Evolutionary conservation across 1,140 invertebrate genomes (phyloP).

Genomic region (Zaprionus gabonicus): DNA sequence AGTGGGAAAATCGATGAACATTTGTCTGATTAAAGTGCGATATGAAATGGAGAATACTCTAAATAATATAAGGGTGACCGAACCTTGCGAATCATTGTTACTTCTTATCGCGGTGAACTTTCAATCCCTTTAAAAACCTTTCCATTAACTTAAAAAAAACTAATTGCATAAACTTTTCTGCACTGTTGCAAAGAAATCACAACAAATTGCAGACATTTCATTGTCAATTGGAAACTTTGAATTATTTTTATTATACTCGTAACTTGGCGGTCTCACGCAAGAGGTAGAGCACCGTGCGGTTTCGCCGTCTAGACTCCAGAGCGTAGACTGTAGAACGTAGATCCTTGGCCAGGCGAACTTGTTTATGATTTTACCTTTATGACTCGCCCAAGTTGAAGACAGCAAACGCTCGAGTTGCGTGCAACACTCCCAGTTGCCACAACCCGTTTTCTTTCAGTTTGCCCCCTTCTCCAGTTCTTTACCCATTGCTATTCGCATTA

Average conservation of each 20-base stretch:
- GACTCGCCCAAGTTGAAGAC: slow-evolving; percentile 43
- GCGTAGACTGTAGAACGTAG: background rate
- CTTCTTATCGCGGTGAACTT: background rate
- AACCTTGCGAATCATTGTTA: too few species aligned
- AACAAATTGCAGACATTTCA: slow-evolving; percentile 29
- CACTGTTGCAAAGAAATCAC: slow-evolving; percentile 15
- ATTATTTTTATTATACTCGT: slow-evolving; percentile 38
- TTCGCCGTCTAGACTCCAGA: slow-evolving; percentile 59
- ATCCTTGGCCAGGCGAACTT: slow-evolving; percentile 48
- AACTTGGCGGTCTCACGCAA: slow-evolving; percentile 14
- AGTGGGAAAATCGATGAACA: slow-evolving; percentile 13
- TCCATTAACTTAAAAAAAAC: slow-evolving; percentile 10
- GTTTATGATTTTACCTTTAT: slow-evolving; percentile 74
- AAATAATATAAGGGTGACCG: background rate
- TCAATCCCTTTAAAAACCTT: background rate
- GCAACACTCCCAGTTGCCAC: slow-evolving; percentile 36
- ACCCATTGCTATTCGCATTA: slow-evolving; percentile 8
- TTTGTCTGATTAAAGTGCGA: slow-evolving; percentile 5
- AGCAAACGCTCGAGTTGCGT: slow-evolving; percentile 64
- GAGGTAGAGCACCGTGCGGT: slow-evolving; percentile 15
- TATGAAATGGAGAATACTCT: background rate
- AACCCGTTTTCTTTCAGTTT: background rate
- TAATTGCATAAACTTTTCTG: slow-evolving; percentile 19
- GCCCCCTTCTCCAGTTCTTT: background rate
- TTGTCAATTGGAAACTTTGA: slow-evolving; percentile 33